Base-by-base conservation (phyloP, 1,140 invertebrate species). In the Steinernema khuongi region DNA sequence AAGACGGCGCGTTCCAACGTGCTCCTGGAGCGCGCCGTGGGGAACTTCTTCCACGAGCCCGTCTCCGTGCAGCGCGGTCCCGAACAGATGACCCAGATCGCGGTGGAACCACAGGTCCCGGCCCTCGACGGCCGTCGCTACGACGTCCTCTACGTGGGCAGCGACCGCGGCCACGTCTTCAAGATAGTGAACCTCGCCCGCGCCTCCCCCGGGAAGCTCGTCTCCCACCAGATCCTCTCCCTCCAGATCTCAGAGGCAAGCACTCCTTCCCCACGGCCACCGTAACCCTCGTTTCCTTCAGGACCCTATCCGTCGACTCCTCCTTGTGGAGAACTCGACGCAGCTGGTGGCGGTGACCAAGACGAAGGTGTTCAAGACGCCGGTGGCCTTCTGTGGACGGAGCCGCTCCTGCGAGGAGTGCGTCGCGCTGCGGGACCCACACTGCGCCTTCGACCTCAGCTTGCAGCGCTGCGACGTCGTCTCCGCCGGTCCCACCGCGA, bases 11-110 rank as follows among this genome's bases (percentile, higher is more conserved):
- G 50, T 7, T n/a, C 50, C 14, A 60, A 60, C 50, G 50, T 60
- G 4, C 22, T 60, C 22, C 11, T 60, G 7, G 50, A 60, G 50
- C 14, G 26, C 4, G 14, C 50, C 14, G 26, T 60, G 4, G 50
- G 50, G 19, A 60, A 60, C 50, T 60, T 60, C 50, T 60, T 60
- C 50, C 50, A 7, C 7, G 14, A 60, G 50, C 50, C 50, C 14
- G 50, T 60, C 2, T 60, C 50, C 22, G 50, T 60, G 50, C 50
- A 60, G 19, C 50, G 14, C 50, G 50, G 50, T 4, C 50, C 50
- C 50, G 50, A 60, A 22, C 50, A 60, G 50, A 60, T 60, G 50
- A 60, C 50, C 14, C 50, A 60, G 50, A 60, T 60, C 50, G 50
- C 19, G 14, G 50, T 60, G 50, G 50, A 60, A 60, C 14, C 50